Conservation (phyloP, 2,888 invertebrate genomes). For the Oegoconia quadripuncta region DNA sequence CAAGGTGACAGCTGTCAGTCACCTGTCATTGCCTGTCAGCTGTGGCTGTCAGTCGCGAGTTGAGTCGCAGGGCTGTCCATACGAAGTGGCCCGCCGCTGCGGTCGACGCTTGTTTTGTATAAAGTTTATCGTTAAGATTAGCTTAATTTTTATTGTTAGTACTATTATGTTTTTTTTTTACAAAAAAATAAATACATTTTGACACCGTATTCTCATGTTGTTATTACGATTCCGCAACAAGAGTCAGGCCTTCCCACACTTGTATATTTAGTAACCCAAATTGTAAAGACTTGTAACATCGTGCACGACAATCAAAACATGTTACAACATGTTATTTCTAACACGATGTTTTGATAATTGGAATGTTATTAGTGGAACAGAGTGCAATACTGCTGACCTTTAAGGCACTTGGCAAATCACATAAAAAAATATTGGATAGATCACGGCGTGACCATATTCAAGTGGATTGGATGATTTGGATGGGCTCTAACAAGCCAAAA, state of each 20-base stretch:
- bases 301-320: slow-evolving; percentile 2
- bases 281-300: slow-evolving; percentile 1
- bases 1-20: slow-evolving; percentile 25
- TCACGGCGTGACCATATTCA: no score
- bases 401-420: slow-evolving; percentile 4
- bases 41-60: slow-evolving; percentile 17
- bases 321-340: slow-evolving; percentile 7
- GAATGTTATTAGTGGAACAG: slow-evolving; percentile 7
- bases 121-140: slow-evolving; percentile 71
- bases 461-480: no score
- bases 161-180: slow-evolving; percentile 65
- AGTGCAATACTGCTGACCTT: slow-evolving; percentile 11
- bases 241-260: background rate
- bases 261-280: background rate
- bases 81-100: slow-evolving; percentile 70
- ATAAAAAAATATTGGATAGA: slow-evolving; percentile 2
- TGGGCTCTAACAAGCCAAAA: no score
- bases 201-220: slow-evolving; percentile 60
- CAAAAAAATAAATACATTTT: slow-evolving; percentile 78
- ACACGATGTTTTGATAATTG: slow-evolving; percentile 9
- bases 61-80: slow-evolving; percentile 12
- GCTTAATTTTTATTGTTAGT: slow-evolving; percentile 64
- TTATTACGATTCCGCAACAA: slow-evolving; percentile 13
- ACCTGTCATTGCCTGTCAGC: slow-evolving; percentile 16
- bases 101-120: slow-evolving; percentile 69